Percentiles rank a stretch among this genome's conserved stretches.
Evolutionary conservation across 2,888 invertebrate species (phyloP).

Genomic region (Oxyteleia sp.): DNA sequence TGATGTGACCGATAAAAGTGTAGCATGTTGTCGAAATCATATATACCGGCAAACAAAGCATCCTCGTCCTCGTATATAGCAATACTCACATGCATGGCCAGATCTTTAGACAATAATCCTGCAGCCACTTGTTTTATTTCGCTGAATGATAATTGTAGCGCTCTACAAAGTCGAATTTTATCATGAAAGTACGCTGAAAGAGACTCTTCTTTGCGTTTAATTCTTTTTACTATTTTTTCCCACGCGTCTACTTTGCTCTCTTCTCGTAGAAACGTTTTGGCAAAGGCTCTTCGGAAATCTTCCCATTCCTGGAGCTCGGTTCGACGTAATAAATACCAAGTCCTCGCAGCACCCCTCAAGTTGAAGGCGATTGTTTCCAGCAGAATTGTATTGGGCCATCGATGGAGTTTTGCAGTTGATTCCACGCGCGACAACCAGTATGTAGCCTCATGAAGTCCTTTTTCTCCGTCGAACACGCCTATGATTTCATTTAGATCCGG

Average conservation of each 20-base stretch:
- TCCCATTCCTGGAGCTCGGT: slow-evolving; percentile 4
- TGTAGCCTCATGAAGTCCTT: slow-evolving; percentile 16
- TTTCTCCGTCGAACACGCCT: slow-evolving; percentile 21
- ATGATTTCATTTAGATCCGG: slow-evolving; percentile 18
- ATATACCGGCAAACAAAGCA: not conserved
- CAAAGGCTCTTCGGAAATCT: slow-evolving; percentile 14
- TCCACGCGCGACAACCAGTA: slow-evolving; percentile 15
- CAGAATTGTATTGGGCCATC: slow-evolving; percentile 32
- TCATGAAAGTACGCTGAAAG: slow-evolving; percentile 29
- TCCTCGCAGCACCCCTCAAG: slow-evolving; percentile 19
- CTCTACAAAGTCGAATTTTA: slow-evolving; percentile 29
- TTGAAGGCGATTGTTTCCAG: slow-evolving; percentile 23
- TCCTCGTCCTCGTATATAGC: slow-evolving; percentile 12
- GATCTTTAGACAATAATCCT: slow-evolving; percentile 31
- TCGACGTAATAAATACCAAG: slow-evolving; percentile 11
- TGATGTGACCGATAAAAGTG: slow-evolving; percentile 3
- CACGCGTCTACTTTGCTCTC: slow-evolving; percentile 10
- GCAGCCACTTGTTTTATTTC: slow-evolving; percentile 24
- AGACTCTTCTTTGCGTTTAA: slow-evolving; percentile 3
- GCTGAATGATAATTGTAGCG: slow-evolving; percentile 6
- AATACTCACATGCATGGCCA: slow-evolving; percentile 17
- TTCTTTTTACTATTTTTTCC: slow-evolving; percentile 17
- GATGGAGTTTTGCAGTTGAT: slow-evolving; percentile 20
- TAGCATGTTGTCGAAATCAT: slow-evolving; percentile 1
- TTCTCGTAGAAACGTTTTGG: slow-evolving; percentile 31